These are phyloP conservation scores for Hipparchia sbordonii DNA, from an alignment of 2,888 invertebrate genomes.

Conservation along the genomic window DNA sequence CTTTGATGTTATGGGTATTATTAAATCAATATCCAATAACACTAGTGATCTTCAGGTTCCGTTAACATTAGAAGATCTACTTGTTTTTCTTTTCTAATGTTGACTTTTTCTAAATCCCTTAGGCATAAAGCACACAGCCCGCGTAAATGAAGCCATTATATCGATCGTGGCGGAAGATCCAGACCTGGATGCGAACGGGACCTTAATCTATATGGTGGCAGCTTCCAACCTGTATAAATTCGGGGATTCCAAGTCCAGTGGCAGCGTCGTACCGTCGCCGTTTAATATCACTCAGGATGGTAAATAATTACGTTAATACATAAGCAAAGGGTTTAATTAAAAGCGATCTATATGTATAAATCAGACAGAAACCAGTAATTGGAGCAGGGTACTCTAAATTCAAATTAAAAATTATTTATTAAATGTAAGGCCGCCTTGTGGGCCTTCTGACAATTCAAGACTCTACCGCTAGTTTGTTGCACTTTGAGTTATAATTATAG, in stretches of 20 bases:
- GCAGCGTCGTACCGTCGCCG: constrained; percentile 94
- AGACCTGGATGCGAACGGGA: constrained; percentile 92
- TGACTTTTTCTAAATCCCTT: constrained; percentile 36
- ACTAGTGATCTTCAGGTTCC: background rate
- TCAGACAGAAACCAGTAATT: no score
- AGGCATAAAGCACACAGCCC: constrained; percentile 90
- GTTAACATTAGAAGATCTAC: background rate
- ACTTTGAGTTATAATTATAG: background rate
- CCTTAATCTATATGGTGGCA: constrained; percentile 90
- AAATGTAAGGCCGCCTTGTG: no score
- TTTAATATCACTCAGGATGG: constrained; percentile 90
- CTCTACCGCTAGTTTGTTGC: no score
- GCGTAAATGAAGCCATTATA: constrained; percentile 88
- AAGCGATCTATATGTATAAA: no score
- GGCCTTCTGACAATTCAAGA: no score
- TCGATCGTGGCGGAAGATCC: constrained; percentile 91
- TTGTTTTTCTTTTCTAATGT: background rate
- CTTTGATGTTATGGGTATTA: no score
- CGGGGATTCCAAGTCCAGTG: constrained; percentile 88
- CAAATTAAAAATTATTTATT: no score
- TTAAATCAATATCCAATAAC: no score
- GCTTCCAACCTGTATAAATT: constrained; percentile 92
- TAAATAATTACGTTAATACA: constrained; percentile 47
- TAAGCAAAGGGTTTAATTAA: no score
- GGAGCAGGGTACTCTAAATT: background rate